Base-by-base conservation (phyloP, 2,113 vertebrate genomes). In the Myrmophylax atrothorax region DNA sequence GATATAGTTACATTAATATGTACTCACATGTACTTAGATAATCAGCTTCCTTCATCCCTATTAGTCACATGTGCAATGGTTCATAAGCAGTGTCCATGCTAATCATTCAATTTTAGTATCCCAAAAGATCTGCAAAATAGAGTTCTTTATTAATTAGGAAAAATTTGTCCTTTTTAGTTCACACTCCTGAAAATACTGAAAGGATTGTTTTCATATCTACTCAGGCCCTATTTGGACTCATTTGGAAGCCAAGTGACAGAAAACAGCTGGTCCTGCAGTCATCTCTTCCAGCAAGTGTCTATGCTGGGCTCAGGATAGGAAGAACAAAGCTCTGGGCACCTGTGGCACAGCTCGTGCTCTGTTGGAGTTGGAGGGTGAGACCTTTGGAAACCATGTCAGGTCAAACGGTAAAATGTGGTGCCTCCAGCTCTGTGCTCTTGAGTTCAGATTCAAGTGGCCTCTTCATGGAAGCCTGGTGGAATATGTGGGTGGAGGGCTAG, bases 391-490 rank as follows among this genome's bases (percentile, higher is more conserved):
- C 17, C 25, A 2, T 16, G n/a, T 29, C 15, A 46, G 20, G 37
- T 40, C 28, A 52, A 7, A 0, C 25, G 19, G 12, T 0, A 3
- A 49, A 38, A 26, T 18, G 12, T 52, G 5, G 2, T 60, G 5
- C 1, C 11, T 38, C 7, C 18, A 63, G 16, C 11, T 46, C 31
- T 37, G 7, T 2, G 0, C 7, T 73, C 33, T 31, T 13, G 13
- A 75, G 31, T 19, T 77, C 28, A 29, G 11, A 25, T 46, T 60
- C 6, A 5, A 24, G 2, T 31, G 23, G 8, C 6, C 11, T 63
- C 33, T 52, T 60, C 38, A 5, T 19, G 31, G 40, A 72, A 31
- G 3, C 14, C 33, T 87, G 37, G 7, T 76, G 11, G 18, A 46
- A 42, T 3, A 8, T 9, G 12, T 26, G 9, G 9, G 9, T 40